phyloP scores from a whole-genome alignment of 1,140 invertebrate species.

The Ptiloglossa arizonensis region DNA sequence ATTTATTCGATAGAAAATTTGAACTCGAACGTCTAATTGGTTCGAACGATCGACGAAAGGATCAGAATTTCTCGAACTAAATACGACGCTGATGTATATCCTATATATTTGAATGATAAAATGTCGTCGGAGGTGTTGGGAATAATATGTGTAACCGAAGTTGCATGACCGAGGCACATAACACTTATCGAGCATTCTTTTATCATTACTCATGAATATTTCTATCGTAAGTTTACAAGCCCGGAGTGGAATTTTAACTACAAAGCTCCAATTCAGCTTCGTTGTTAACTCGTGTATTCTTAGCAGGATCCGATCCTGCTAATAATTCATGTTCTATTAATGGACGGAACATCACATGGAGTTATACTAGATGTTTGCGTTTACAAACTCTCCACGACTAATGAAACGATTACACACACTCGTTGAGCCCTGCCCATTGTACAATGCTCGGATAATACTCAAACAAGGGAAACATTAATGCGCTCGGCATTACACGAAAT shows the following conservation, averaged over 20 bases:
- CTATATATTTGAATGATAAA: background rate
- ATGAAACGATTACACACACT: background rate
- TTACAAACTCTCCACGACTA: background rate
- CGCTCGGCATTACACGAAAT: too few relatives aligned
- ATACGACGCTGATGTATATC: too few relatives aligned
- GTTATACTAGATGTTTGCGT: too few relatives aligned
- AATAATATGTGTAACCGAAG: background rate
- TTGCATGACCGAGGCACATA: constrained; percentile 6
- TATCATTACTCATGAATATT: constrained; percentile 32
- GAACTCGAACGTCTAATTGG: too few relatives aligned
- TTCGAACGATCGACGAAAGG: too few relatives aligned
- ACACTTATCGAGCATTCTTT: constrained; percentile 17
- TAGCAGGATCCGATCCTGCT: background rate
- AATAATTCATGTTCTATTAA: constrained; percentile 31
- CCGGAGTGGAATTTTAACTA: background rate
- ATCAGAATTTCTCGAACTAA: too few relatives aligned
- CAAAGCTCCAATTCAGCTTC: background rate
- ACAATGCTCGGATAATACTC: background rate
- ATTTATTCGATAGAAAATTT: too few relatives aligned
- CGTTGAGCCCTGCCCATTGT: background rate
- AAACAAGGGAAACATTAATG: background rate
- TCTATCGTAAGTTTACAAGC: background rate
- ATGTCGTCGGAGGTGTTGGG: background rate
- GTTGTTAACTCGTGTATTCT: background rate
- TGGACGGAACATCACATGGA: background rate